Evolutionary conservation across 2,113 vertebrate species (phyloP).

Genomic region (Garra rufa): DNA sequence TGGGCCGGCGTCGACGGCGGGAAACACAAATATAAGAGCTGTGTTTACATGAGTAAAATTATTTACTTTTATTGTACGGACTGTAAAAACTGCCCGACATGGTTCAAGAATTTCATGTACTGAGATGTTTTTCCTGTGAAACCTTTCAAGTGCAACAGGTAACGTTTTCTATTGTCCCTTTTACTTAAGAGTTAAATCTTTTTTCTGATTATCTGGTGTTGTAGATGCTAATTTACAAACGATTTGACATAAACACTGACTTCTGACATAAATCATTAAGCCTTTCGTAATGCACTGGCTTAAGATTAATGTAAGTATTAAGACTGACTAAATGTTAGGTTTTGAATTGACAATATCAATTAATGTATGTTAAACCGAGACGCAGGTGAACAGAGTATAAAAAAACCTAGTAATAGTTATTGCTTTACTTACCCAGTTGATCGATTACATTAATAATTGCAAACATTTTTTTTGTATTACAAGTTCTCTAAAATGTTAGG

Average conservation of each 20-base stretch:
- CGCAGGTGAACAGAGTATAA: too few relatives aligned
- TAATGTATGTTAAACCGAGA: background rate
- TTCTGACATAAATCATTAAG: too few relatives aligned
- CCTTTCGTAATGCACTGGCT: too few relatives aligned
- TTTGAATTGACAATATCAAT: background rate
- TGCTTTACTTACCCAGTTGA: too few relatives aligned
- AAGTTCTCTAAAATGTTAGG: too few relatives aligned
- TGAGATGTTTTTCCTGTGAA: conserved; percentile 65
- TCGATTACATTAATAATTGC: too few relatives aligned
- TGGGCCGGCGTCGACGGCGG: background rate
- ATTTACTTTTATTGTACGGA: background rate
- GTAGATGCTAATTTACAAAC: background rate
- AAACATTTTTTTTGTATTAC: too few relatives aligned
- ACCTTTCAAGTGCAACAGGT: conserved; percentile 70
- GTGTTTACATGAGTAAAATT: background rate
- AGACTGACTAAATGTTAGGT: background rate
- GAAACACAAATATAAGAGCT: background rate
- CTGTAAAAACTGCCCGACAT: conserved; percentile 30
- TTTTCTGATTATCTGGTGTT: background rate
- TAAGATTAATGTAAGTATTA: too few relatives aligned
- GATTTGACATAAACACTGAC: too few relatives aligned
- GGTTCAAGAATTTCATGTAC: conserved; percentile 66
- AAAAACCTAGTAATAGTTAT: too few relatives aligned
- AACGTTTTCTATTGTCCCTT: background rate
- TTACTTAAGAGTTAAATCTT: background rate